Conservation (phyloP, 2,888 invertebrate species). For the Nephrocerus scutellatus region DNA sequence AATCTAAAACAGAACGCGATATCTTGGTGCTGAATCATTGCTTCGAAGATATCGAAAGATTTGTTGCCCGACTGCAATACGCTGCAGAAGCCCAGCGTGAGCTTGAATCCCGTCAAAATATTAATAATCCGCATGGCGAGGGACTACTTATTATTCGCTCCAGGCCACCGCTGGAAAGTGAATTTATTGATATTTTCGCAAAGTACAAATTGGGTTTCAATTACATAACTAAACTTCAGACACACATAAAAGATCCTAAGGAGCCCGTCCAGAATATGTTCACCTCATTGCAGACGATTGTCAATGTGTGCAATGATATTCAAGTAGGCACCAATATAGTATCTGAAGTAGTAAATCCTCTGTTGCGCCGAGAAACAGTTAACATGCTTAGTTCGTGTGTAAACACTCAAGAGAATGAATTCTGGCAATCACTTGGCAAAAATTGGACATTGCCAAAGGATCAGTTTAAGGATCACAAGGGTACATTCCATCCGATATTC, state of each 20-base stretch:
- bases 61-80: conserved; percentile 92
- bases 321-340: conserved; percentile 74
- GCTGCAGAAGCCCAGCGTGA: conserved; percentile 92
- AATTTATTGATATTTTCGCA: conserved; percentile 95
- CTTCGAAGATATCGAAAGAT: conserved; percentile 99
- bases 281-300: conserved; percentile 91
- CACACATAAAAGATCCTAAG: conserved; percentile 95
- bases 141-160: conserved; percentile 91
- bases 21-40: conserved; percentile 92
- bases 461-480: conserved; percentile 85
- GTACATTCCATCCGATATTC: conserved; percentile 91
- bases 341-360: conserved; percentile 79
- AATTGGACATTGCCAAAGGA: conserved; percentile 92
- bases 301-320: conserved; percentile 90
- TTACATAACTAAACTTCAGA: conserved; percentile 84
- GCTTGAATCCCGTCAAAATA: conserved; percentile 71
- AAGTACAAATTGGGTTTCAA: conserved; percentile 98
- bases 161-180: conserved; percentile 88
- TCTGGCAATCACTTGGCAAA: conserved; percentile 94
- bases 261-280: conserved; percentile 96
- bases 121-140: conserved; percentile 65
- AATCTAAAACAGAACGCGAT: conserved; percentile 90
- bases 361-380: conserved; percentile 85
- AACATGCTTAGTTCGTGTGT: conserved; percentile 89
- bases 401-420: conserved; percentile 89